Evolutionary conservation across 1,140 invertebrate species (phyloP).

Genomic region (Aradophagus sp.): DNA sequence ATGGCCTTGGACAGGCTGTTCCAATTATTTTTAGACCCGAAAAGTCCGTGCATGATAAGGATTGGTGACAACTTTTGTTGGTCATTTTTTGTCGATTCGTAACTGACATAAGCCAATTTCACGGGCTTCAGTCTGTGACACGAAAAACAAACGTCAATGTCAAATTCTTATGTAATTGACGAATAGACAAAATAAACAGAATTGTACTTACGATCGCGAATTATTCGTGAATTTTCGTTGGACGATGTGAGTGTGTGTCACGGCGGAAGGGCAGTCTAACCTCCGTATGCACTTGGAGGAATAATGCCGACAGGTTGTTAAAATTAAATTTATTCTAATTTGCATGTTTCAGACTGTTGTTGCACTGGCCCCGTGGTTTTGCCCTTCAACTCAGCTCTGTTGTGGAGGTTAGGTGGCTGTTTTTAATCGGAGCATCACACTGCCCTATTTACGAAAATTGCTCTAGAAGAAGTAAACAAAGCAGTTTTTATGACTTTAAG

Average conservation of each 20-base stretch:
- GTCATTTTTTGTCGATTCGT: conserved; percentile 71
- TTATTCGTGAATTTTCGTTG: conserved; percentile 12
- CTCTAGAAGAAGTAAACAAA: too few relatives aligned
- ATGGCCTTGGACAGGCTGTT: conserved; percentile 85
- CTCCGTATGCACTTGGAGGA: conserved; percentile 16
- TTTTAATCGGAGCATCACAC: neutral
- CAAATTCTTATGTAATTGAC: conserved; percentile 1
- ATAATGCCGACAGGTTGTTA: conserved; percentile 21
- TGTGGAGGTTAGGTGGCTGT: conserved; percentile 20
- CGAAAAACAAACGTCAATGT: neutral
- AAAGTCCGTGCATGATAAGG: conserved; percentile 88
- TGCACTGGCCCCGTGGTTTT: neutral
- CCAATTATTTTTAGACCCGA: conserved; percentile 92
- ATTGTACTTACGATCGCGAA: conserved; percentile 18
- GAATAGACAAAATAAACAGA: neutral
- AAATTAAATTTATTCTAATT: conserved; percentile 24
- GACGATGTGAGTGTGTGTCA: neutral
- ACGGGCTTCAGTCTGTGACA: conserved; percentile 65
- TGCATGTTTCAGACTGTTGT: conserved; percentile 19
- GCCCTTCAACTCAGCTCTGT: neutral
- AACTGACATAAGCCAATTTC: conserved; percentile 77
- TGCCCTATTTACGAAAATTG: conserved; percentile 1
- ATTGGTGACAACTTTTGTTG: conserved; percentile 77
- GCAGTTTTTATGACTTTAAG: too few relatives aligned
- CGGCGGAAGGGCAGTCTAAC: conserved; percentile 3